phyloP scores from a whole-genome alignment of 2,113 vertebrate species.

The Sitta europaea region DNA sequence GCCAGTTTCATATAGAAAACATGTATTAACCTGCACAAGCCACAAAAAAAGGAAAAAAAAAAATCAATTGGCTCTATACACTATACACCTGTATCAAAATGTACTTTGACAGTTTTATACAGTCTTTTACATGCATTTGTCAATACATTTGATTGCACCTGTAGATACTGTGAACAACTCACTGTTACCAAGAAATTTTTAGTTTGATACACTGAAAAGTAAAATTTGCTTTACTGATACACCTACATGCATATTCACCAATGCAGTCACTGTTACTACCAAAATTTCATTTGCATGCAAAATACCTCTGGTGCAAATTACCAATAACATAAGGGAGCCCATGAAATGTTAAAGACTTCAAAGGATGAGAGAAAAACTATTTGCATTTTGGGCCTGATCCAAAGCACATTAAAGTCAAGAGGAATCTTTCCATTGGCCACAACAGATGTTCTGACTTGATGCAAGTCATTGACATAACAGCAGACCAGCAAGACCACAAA shows the following conservation, averaged over 20 bases:
- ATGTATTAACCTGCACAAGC: neutral
- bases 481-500: conserved; percentile 27
- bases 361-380: conserved; percentile 48
- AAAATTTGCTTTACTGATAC: neutral
- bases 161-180: neutral
- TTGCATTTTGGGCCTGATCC: conserved; percentile 57
- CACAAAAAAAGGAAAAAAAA: neutral
- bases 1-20: conserved; percentile 25
- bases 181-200: neutral
- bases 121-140: neutral
- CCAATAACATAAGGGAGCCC: conserved; percentile 53
- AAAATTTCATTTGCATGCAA: conserved; percentile 58
- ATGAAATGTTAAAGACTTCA: conserved; percentile 55
- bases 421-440: conserved; percentile 9
- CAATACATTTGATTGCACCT: conserved; percentile 17
- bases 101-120: neutral
- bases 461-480: conserved; percentile 37
- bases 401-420: conserved; percentile 55
- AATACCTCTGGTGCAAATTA: conserved; percentile 48
- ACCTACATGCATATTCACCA: neutral
- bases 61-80: neutral
- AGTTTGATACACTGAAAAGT: neutral
- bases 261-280: neutral
- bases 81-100: conserved; percentile 3
- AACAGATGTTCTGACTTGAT: conserved; percentile 55